Evolutionary conservation across 2,113 vertebrate genomes (phyloP), one percentile per base, ranked within the genome.

Genomic region (Hystrix brachyura): DNA sequence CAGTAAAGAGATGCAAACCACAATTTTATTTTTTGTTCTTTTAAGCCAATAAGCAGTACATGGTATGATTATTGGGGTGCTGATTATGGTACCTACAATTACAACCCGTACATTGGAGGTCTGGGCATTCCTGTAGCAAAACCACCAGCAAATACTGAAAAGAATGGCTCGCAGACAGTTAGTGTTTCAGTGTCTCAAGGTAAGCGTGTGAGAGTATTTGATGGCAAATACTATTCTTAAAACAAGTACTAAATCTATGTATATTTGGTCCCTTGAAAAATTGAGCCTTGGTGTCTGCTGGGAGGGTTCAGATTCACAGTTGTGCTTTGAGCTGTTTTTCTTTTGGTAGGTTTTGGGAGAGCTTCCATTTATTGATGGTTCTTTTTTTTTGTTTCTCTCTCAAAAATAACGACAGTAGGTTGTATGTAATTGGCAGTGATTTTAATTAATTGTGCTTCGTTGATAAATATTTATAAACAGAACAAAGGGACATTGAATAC

Each of bases 61-160:
- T 99, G 99, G 99, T 99, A 99, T 25, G 99, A 99, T 98, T 99
- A 99, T 98, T 99, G 99, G 99, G 99, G 99, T 79, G 99, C 99
- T 27, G 99, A 99, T 98, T 99, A 99, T 95, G 99, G 99, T 46
- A 99, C 99, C 2, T 99, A 99, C 95, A 99, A 99, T 97, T 99
- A 99, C 98, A 99, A 99, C 97, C 99, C 99, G 21, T 99, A 99
- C 96, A 99, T 99, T 78, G 99, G 99, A 87, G 99, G 99, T 1
- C 99, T 99, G 95, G 99, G 99, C 79, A 99, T 99, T 97, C 99
- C 99, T 46, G 99, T 99, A 96, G 99, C 99, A 97, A 99, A 99
- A 98, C 99, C 99, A 89, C 99, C 99, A 0, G 99, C 99, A 78
- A 98, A 98, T 12, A 98, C 98, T 62, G 99, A 99, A 96, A 99